Evolutionary conservation across 1,140 invertebrate species (phyloP).

Genomic region (Pygmarrhopalites habei): DNA sequence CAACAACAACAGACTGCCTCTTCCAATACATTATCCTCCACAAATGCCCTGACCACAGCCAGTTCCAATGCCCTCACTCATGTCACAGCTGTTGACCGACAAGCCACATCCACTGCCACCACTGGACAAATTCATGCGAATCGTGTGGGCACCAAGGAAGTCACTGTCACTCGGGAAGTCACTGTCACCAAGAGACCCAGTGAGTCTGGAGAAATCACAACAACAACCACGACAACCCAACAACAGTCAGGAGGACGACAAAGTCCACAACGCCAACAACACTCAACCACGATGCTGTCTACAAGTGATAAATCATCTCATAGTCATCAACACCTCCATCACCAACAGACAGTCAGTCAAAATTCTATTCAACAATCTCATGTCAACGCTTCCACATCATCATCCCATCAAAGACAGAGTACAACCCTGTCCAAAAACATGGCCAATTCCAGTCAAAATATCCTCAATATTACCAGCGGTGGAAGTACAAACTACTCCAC

Average conservation of each 20-base stretch:
- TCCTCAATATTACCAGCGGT: neutral
- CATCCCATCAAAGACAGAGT: neutral
- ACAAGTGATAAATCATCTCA: neutral
- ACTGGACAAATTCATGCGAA: constrained; percentile 25
- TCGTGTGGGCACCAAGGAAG: constrained; percentile 25
- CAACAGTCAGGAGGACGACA: neutral
- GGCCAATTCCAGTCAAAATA: neutral
- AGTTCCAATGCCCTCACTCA: neutral
- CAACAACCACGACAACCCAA: constrained; percentile 10
- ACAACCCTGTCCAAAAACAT: neutral
- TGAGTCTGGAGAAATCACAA: constrained; percentile 8
- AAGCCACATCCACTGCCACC: neutral
- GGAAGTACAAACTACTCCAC: too few species aligned
- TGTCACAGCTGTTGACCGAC: neutral
- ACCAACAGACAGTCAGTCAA: neutral
- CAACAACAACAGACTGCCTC: constrained; percentile 4
- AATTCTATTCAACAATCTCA: neutral
- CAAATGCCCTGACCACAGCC: neutral
- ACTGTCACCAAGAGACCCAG: constrained; percentile 33
- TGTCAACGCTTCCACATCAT: neutral
- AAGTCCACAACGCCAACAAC: neutral
- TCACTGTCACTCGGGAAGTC: constrained; percentile 35
- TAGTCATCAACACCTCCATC: neutral
- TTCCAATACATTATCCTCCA: neutral
- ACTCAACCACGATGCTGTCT: neutral